Evolutionary conservation across 2,797 vertebrate species (phyloP), one percentile per base, ranked within the genome.

Genomic region (Erpetoichthys calabaricus): DNA sequence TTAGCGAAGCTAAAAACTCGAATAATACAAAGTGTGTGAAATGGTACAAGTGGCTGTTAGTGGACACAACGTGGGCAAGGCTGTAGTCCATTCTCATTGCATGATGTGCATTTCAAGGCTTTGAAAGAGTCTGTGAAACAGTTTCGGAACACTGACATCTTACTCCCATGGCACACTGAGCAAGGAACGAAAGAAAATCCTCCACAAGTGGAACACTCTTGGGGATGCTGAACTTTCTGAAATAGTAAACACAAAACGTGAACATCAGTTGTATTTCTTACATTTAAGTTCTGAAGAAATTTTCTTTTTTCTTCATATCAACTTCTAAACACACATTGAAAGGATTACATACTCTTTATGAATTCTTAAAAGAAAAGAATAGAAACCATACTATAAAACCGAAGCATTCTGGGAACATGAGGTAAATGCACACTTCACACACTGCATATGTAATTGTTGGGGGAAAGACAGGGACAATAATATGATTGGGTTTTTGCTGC

Each of bases 101-200:
- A 99, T 43, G 91, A 90, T 0, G 92, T 98, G 56, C 96, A 99
- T 81, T 91, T 97, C 66, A 99, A 87, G 66, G 94, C 94, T 86
- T 98, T 98, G 85, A 98, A 98, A 43, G 92, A 94, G 76, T 98
- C 95, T 0, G 95, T 98, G 78, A 99, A 98, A 83, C 91, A 94
- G 82, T 98, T 98, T 70, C 95, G 91, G 70, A 94, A 89, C 67
- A 94, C 83, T 5, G 96, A 99, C 95, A 99, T 97, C 86, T 99
- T 99, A 87, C 96, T 98, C 80, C 96, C 96, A 76, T 96, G 95
- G 92, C 96, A 99, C 87, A 82, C 86, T 55, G 89, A 87, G 76
- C 96, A 99, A 1, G 89, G 96, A 76, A 96, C 76, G 71, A 99
- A 99, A 72, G 92, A 88, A 53, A 89, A 99, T 69, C 91, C 95